Conservation (phyloP, 2,113 vertebrate species). For the Psittacula cyanocephala region DNA sequence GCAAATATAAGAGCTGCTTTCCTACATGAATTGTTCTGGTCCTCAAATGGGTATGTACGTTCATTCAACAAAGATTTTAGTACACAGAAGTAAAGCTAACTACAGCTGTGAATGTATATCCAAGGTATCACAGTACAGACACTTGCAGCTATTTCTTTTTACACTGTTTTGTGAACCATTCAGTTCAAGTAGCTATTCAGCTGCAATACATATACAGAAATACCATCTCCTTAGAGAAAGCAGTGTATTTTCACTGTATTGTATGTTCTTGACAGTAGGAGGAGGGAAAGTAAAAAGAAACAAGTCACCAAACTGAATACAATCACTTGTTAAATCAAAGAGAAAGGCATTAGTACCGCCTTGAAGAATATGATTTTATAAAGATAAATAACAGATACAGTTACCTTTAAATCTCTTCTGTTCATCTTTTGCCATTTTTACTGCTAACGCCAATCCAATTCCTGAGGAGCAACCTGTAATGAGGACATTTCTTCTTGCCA, state of each 20-base stretch:
- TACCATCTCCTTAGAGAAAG: background rate
- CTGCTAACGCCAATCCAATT: conserved; percentile 84
- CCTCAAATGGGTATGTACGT: background rate
- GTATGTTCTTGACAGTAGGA: background rate
- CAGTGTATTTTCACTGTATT: background rate
- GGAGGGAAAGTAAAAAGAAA: background rate
- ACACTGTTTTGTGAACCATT: background rate
- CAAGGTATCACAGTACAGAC: background rate
- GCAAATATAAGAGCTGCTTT: background rate
- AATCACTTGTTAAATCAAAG: background rate
- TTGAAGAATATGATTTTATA: background rate
- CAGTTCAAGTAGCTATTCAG: background rate
- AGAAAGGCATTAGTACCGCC: background rate
- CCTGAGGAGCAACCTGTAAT: conserved; percentile 89
- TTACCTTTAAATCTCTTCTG: conserved; percentile 90
- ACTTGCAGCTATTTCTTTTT: background rate
- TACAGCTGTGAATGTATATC: background rate
- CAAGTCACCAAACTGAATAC: background rate
- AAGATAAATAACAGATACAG: background rate
- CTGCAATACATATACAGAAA: background rate
- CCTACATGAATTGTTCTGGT: background rate
- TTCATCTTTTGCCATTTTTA: conserved; percentile 82
- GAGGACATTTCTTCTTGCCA: conserved; percentile 84
- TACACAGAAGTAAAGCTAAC: background rate
- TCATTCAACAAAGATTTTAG: background rate